Conservation (phyloP, 2,888 invertebrate species). For the Petrolisthes manimaculis region DNA sequence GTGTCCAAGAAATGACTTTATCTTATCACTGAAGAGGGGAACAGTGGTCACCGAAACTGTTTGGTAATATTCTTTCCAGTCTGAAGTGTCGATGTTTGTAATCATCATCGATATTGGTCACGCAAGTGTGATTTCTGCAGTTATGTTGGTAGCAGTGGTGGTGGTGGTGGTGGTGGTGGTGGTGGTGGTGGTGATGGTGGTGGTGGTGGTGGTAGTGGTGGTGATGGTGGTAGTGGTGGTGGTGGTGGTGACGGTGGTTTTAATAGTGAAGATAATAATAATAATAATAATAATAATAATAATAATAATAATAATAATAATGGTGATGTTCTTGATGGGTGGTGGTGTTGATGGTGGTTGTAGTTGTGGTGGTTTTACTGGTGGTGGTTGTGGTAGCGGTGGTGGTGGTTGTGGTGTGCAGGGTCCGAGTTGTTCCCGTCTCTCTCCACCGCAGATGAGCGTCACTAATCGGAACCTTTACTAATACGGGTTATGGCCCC, state of each 20-base stretch:
- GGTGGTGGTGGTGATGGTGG: too few relatives aligned
- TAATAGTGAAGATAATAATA: background rate
- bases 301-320: conserved; percentile 2
- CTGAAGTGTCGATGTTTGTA: too few relatives aligned
- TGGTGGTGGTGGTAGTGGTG: too few relatives aligned
- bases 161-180: too few relatives aligned
- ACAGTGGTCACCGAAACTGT: too few relatives aligned
- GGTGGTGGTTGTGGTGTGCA: too few relatives aligned
- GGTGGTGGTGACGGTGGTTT: background rate
- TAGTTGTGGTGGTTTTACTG: background rate
- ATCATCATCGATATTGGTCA: too few relatives aligned
- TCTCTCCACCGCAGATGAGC: conserved; percentile 4
- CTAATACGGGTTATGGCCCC: conserved; percentile 7
- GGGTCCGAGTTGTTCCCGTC: too few relatives aligned
- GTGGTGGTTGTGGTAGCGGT: background rate
- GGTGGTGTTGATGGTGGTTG: too few relatives aligned
- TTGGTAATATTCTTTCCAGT: too few relatives aligned
- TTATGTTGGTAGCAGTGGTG: background rate
- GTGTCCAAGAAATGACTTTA: too few relatives aligned
- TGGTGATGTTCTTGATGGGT: background rate
- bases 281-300: conserved; percentile 13
- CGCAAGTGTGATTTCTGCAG: background rate
- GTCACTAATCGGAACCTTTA: background rate
- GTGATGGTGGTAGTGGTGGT: background rate
- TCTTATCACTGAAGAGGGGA: too few relatives aligned